Evolutionary conservation across 2,113 vertebrate species (phyloP), one percentile per base, ranked within the genome.

Genomic region (Marmota monax): DNA sequence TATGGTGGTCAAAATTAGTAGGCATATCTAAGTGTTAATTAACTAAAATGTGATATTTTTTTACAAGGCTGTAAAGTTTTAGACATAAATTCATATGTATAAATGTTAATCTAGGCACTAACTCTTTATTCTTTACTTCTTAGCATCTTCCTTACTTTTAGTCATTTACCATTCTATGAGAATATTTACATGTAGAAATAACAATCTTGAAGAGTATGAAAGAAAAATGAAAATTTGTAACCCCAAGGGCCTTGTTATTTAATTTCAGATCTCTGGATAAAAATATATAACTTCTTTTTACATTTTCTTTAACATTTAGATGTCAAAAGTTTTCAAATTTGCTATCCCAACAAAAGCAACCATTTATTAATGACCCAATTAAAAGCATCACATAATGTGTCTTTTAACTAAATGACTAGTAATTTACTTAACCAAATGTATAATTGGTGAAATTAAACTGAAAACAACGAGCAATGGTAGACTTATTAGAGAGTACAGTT

Each of bases 361-460:
- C 9, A 45, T 22, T 67, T 53, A 20, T 45, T 73, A 7, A 14
- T 87, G 63, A 79, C 10, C 18, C 32, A 58, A 72, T 90, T 23
- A 63, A 13, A 95, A 69, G 16, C 84, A 58, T 45, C 27, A 39
- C 9, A 72, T n/a, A 94, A 53, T 63, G 25, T 77, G 34, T 61
- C 22, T 88, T 78, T 78, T 65, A 96, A 65, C 29, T 80, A 96
- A 95, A 90, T 85, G 25, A 58, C 39, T 88, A 73, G 12, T 70
- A 69, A 12, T 5, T 92, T 95, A 82, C n/a, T 95, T 97, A 85
- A 85, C 17, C n/a, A 73, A 95, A 85, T 22, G 14, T 37, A 39
- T 88, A 94, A 92, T 78, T 82, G 58, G 12, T 86, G 20, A 94
- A 87, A 96, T 94, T 97, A 92, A 90, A 67, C 25, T 84, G 7